Conservation (phyloP, 1,140 invertebrate species). For the Zophobas atratus region DNA sequence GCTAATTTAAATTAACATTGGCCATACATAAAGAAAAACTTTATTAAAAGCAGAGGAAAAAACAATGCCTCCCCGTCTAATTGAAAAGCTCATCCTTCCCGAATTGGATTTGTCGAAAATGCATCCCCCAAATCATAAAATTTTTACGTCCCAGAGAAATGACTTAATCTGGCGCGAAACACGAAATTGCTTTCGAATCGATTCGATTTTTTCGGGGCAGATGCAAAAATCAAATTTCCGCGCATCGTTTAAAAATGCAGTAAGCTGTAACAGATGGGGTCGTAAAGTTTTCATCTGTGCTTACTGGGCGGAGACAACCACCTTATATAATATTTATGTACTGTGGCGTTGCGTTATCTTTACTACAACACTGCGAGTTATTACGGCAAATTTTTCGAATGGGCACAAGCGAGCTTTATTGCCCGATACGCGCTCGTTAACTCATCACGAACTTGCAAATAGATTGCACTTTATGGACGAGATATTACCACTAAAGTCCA, state of each 20-base stretch:
- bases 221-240: slow-evolving; percentile 36
- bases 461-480: slow-evolving; percentile 28
- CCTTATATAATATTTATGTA: slow-evolving; percentile 42
- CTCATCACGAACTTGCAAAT: slow-evolving; percentile 26
- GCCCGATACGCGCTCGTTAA: slow-evolving; percentile 10
- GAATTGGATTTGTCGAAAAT: slow-evolving; percentile 12
- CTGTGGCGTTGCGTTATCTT: slow-evolving; percentile 33
- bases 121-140: slow-evolving; percentile 3
- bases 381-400: slow-evolving; percentile 30
- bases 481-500: slow-evolving; percentile 23
- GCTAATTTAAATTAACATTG: slow-evolving; percentile 39
- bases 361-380: slow-evolving; percentile 37
- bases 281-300: slow-evolving; percentile 41
- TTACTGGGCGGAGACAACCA: slow-evolving; percentile 37
- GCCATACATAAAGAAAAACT: slow-evolving; percentile 4
- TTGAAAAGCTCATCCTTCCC: not conserved
- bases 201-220: slow-evolving; percentile 6
- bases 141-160: slow-evolving; percentile 8
- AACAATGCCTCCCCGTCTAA: not conserved
- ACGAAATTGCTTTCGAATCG: slow-evolving; percentile 25
- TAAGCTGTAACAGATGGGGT: slow-evolving; percentile 28
- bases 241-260: slow-evolving; percentile 39
- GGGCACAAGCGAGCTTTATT: slow-evolving; percentile 14
- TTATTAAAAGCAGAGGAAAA: not conserved
- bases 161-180: slow-evolving; percentile 22